phyloP scores from a whole-genome alignment of 2,113 vertebrate genomes.

The Neopipo cinnamomea region DNA sequence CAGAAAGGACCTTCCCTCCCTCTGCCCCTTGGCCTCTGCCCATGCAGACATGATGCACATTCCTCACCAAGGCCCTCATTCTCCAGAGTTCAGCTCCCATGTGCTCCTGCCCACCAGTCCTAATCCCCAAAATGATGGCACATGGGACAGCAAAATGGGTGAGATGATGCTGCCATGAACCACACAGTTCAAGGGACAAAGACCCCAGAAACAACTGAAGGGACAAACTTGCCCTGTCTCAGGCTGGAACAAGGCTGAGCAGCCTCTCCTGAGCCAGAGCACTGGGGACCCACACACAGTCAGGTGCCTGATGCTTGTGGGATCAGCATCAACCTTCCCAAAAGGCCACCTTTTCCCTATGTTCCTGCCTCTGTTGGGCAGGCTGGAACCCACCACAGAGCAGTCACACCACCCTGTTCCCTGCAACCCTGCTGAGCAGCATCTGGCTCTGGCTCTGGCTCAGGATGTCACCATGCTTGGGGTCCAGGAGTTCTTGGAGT shows the following conservation, averaged over 20 bases:
- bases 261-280: background rate
- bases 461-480: background rate
- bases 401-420: background rate
- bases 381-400: background rate
- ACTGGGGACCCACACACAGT: background rate
- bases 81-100: background rate
- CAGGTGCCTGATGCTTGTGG: background rate
- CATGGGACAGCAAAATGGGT: background rate
- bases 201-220: background rate
- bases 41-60: background rate
- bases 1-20: background rate
- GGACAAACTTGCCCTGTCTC: background rate
- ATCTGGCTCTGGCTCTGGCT: background rate
- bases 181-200: background rate
- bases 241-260: background rate
- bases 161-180: background rate
- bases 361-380: background rate
- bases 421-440: background rate
- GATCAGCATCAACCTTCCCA: background rate
- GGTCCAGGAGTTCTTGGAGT: background rate
- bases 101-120: background rate
- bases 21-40: background rate
- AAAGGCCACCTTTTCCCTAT: background rate
- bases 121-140: background rate
- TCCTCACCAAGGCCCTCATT: fast-evolving